Base-by-base conservation (phyloP, 2,113 vertebrate species). In the Chaetodon auriga region DNA sequence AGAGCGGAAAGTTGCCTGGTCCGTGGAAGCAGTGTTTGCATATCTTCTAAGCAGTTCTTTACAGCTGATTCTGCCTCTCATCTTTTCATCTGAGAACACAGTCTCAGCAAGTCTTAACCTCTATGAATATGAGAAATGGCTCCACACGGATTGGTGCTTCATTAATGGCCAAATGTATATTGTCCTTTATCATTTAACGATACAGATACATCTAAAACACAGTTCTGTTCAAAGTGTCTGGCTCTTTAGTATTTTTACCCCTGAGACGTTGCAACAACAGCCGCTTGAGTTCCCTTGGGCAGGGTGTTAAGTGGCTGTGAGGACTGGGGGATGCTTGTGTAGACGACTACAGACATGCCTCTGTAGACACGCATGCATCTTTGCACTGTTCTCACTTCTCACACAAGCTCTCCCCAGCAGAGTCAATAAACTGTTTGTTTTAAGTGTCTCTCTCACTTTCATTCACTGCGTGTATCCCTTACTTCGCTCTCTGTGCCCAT, bases 341-440 rank as follows among this genome's bases (percentile, higher is more conserved):
- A 86, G 64, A 88, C 89, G 85, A 91, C 88, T 79, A 78, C 90
- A 90, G 84, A 86, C 82, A 73, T 65, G 88, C 63, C 79, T 89
- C 80, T 90, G 75, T 78, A 87, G 86, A 86, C 66, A 82, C 53
- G 25, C 84, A 85, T 82, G 81, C 69, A 81, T 92, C 90, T 90
- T 78, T 89, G 81, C 86, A 78, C 73, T 54, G 80, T 81, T 90
- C 81, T 78, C 70, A 80, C 80, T 87, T 91, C 84, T 91, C 79
- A 90, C 78, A 78, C 79, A 73, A 73, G 65, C 80, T 80, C 60
- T 84, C 79, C 68, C 53, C 48, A 5, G 78, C 84, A 87, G 79
- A 89, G 88, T 92, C 89, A 89, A 92, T 92, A 90, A 90, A 85
- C 77, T 86, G 82, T 87, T 85, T 87, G 88, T 87, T 92, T 92